Conservation (phyloP, 2,888 invertebrate genomes). For the Cerceris rybyensis region DNA sequence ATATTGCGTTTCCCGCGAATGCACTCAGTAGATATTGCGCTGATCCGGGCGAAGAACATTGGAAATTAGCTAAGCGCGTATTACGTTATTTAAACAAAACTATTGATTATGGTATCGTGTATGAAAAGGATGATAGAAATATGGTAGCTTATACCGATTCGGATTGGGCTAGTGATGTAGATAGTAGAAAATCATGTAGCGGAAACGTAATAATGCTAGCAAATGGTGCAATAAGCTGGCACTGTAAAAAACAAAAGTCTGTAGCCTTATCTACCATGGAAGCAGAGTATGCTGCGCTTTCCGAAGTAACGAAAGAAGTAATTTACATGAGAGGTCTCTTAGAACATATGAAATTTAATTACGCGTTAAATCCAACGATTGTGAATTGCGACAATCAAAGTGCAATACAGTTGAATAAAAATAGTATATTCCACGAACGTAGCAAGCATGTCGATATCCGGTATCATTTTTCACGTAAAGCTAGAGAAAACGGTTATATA, state of each 20-base stretch:
- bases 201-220: constrained; percentile 11
- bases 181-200: constrained; percentile 9
- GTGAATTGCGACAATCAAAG: constrained; percentile 19
- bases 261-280: too few species aligned
- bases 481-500: constrained; percentile 8
- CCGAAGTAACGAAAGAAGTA: too few species aligned
- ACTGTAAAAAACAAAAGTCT: too few species aligned
- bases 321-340: constrained; percentile 10
- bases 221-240: constrained; percentile 20
- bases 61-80: constrained; percentile 23
- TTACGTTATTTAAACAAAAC: constrained; percentile 22
- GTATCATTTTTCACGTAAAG: constrained; percentile 12
- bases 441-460: constrained; percentile 30
- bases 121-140: background rate
- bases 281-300: too few species aligned
- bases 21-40: constrained; percentile 17
- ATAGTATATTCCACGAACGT: background rate
- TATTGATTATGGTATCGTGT: constrained; percentile 11
- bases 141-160: constrained; percentile 20
- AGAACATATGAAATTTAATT: background rate
- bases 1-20: constrained; percentile 22
- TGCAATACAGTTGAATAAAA: constrained; percentile 7
- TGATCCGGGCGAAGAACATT: background rate
- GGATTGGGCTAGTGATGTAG: constrained; percentile 24
- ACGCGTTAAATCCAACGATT: background rate